Evolutionary conservation across 2,888 invertebrate genomes (phyloP), one percentile per base, ranked within the genome.

Genomic region (Pyralis farinalis): DNA sequence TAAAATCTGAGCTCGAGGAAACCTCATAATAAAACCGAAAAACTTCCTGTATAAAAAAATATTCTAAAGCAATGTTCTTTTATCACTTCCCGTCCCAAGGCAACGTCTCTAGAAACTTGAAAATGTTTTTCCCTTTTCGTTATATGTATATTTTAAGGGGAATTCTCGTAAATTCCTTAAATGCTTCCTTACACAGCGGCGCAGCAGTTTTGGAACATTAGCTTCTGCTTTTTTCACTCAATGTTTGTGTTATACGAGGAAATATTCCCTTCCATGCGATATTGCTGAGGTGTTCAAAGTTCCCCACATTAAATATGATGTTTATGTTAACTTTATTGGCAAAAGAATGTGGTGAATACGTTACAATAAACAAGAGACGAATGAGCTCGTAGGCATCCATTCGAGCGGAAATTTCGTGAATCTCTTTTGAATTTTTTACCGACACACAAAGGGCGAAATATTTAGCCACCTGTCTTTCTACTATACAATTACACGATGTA

Each of bases 101-200:
- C 53, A 44, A 45, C 51, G 46, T 45, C 58, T 55, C 55, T 55
- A 58, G 59, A 58, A 69, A 68, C 57, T 70, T 60, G 69, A 63
- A 63, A 66, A 68, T 65, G 57, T 58, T 48, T 42, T 47, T 49
- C 57, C 63, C 58, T 57, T 59, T 54, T 57, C 53, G 50, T 69
- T 70, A 65, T 71, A 60, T 64, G 61, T 66, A 64, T 68, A 68
- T 71, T 65, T 68, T 63, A 68, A 67, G 55, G 60, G 56, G 61
- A 63, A 64, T 70, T 66, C 64, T 64, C 70, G 61, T 77, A 74
- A 77, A 73, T 70, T 76, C 63, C 54, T 53, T 58, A 63, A 73
- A 71, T 63, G 66, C 59, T 71, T 69, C 65, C 68, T 70, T 60
- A 64, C 57, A 53, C 56, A 53, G 57, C 60, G 53, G 45, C 58